Percentiles rank a stretch among this genome's conserved stretches.
phyloP scores from a whole-genome alignment of 2,888 invertebrate genomes.

The Epiperipatus broadwayi region DNA sequence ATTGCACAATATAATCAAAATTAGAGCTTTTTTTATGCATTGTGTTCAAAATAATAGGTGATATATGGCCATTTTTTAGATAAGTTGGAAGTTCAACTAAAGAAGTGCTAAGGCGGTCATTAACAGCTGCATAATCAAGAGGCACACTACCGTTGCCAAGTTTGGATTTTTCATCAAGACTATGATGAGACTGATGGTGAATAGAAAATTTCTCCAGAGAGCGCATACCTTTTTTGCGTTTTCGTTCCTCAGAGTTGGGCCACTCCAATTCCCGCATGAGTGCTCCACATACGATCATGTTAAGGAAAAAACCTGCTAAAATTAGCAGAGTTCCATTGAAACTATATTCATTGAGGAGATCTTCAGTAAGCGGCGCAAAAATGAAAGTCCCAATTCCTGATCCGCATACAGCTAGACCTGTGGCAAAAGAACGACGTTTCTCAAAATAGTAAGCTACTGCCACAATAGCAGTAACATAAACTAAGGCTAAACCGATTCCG shows the following conservation, averaged over 20 bases:
- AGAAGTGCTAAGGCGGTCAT: conserved; percentile 36
- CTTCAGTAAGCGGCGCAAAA: conserved; percentile 57
- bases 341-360: conserved; percentile 51
- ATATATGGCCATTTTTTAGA: too few relatives aligned
- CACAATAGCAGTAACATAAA: conserved; percentile 70
- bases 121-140: too few relatives aligned
- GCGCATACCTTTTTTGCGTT: too few relatives aligned
- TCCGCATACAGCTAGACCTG: conserved; percentile 65
- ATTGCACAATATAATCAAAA: too few relatives aligned
- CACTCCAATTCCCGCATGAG: conserved; percentile 70
- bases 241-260: too few relatives aligned
- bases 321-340: conserved; percentile 68
- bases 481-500: conserved; percentile 62
- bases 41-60: too few relatives aligned
- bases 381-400: conserved; percentile 72
- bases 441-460: conserved; percentile 79
- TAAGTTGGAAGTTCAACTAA: conserved; percentile 66
- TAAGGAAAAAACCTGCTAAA: conserved; percentile 54
- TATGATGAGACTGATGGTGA: too few relatives aligned
- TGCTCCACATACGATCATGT: conserved; percentile 58
- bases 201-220: too few relatives aligned
- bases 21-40: too few relatives aligned
- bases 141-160: too few relatives aligned
- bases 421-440: conserved; percentile 59
- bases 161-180: too few relatives aligned